Conservation (phyloP, 2,797 vertebrate species). For the Catamblyrhynchus diadema region DNA sequence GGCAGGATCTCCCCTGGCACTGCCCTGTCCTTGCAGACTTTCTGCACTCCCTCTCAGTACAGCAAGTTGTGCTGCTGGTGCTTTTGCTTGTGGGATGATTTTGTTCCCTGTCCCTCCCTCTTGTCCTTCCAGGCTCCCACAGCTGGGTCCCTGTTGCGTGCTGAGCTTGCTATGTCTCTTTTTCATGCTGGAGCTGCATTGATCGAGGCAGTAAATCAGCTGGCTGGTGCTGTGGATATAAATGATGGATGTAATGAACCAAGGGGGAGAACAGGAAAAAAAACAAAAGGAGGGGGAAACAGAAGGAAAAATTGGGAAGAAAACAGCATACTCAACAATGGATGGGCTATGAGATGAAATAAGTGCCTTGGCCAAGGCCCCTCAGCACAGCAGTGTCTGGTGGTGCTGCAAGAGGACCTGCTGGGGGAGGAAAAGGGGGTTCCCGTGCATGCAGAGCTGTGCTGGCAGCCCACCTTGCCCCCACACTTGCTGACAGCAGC, state of each 20-base stretch:
- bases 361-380: background rate
- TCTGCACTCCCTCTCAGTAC: background rate
- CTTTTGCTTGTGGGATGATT: background rate
- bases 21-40: background rate
- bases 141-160: rapidly evolving
- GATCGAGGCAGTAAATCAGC: constrained; percentile 21
- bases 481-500: background rate
- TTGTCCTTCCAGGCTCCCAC: background rate
- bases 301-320: background rate
- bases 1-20: background rate
- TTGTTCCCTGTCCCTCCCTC: background rate
- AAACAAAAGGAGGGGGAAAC: background rate
- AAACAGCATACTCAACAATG: background rate
- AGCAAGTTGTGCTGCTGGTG: background rate
- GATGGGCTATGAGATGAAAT: background rate
- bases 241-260: constrained; percentile 16
- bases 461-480: background rate
- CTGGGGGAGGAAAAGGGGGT: background rate
- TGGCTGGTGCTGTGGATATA: background rate
- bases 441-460: rapidly evolving
- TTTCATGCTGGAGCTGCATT: background rate
- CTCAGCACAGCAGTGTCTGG: background rate
- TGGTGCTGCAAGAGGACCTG: background rate
- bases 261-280: background rate
- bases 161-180: background rate